Conservation (phyloP, 1,140 invertebrate species). For the Triops longicaudatus region DNA sequence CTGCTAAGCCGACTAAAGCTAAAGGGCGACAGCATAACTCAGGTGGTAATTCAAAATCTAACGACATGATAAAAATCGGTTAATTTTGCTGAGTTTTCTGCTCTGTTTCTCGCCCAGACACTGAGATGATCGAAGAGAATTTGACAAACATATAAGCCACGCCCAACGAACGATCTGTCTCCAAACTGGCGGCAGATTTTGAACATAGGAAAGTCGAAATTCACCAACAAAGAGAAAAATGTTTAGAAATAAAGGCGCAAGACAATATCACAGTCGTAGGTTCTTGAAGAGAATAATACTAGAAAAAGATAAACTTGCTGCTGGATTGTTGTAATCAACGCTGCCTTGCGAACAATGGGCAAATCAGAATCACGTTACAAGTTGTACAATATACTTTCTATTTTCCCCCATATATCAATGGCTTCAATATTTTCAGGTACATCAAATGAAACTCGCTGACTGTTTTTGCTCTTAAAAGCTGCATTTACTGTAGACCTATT, state of each 20-base stretch:
- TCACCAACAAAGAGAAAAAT: too few relatives aligned
- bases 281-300: too few relatives aligned
- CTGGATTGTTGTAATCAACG: too few relatives aligned
- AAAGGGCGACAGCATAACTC: conserved; percentile 46
- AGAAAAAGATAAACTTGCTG: too few relatives aligned
- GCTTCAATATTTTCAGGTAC: background rate
- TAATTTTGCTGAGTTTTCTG: background rate
- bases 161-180: background rate
- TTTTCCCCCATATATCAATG: background rate
- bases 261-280: too few relatives aligned
- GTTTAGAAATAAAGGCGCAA: too few relatives aligned
- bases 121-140: background rate
- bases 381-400: background rate
- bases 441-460: background rate
- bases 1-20: conserved; percentile 73
- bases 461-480: background rate
- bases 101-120: background rate
- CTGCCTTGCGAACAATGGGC: too few relatives aligned
- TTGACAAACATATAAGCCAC: background rate
- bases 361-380: too few relatives aligned
- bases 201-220: background rate
- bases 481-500: too few relatives aligned
- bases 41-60: conserved; percentile 23
- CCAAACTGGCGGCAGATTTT: background rate
- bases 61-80: background rate